Conservation (phyloP, 2,797 vertebrate genomes). For the Poecile montanus region DNA sequence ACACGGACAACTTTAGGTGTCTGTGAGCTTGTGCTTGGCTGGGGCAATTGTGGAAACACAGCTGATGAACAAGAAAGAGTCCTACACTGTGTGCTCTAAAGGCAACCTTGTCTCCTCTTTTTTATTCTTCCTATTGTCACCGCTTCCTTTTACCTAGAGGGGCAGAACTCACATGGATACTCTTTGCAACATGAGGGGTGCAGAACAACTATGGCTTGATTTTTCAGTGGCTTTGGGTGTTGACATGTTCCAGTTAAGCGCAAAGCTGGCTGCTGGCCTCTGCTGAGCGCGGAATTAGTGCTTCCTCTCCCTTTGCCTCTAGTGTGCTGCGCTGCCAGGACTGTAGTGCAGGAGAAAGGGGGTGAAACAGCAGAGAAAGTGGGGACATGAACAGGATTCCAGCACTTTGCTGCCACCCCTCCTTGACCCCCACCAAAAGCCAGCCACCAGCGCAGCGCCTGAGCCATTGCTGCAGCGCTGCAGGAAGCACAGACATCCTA, state of each 20-base stretch:
- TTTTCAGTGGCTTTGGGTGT: neutral
- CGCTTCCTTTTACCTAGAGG: neutral
- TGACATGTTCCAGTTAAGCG: neutral
- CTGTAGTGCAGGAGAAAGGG: neutral
- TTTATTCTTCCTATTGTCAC: neutral
- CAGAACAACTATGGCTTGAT: neutral
- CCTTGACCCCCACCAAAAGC: neutral
- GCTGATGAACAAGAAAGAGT: neutral
- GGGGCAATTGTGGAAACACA: neutral
- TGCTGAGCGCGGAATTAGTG: neutral
- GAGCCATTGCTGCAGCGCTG: neutral
- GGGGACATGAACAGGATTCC: neutral
- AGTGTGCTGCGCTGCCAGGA: accelerated
- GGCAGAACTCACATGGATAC: neutral
- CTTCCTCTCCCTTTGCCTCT: neutral
- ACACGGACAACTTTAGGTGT: neutral
- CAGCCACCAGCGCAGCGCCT: neutral
- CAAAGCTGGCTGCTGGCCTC: neutral
- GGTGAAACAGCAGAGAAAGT: neutral
- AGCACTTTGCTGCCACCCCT: neutral
- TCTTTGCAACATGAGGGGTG: neutral
- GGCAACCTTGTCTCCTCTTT: neutral
- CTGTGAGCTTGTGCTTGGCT: neutral
- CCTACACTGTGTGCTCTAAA: neutral
- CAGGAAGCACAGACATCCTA: neutral